Base-by-base conservation (phyloP, 92 coral and sea anemone species). In the Scolanthus callimorphus region DNA sequence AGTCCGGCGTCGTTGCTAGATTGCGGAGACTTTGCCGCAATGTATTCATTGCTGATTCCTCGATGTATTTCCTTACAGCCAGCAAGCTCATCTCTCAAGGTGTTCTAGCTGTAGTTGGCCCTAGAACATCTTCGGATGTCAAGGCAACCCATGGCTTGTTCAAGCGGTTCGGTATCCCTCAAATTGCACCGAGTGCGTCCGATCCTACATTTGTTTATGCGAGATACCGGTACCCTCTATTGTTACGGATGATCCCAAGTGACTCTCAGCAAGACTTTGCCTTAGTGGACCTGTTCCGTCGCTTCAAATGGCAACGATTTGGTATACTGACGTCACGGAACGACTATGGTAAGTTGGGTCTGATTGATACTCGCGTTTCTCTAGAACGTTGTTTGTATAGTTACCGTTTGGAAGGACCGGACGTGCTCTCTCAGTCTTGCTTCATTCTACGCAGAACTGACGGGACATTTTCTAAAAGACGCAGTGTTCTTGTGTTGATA, bases 291-390 rank as follows among this genome's bases (percentile, higher is more conserved):
- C 29, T 82, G 51, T 49, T 82, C 34, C 2, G 21, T 11, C 57
- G 55, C 4, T 73, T 60, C 56, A 82, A 82, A 20, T 87, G 95
- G 95, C 44, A 59, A 10, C 59, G 90, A 30, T 57, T 87, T 72
- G 95, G 89, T 0, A 82, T 87, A 20, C 59, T 87, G 61, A 82
- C 89, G 4, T 82, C 95, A 9, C 27, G 74, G 9, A 57, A 68
- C 28, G 82, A 77, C 58, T 87, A 82, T 26, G 95, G 95, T 86
- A 77, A 65, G 80, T n/a, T n/a, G n/a, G n/a, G n/a, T n/a, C n/a
- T n/a, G n/a, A n/a, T n/a, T n/a, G n/a, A n/a, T n/a, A n/a, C n/a
- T n/a, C n/a, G n/a, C n/a, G n/a, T n/a, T n/a, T n/a, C n/a, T n/a
- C n/a, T n/a, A n/a, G n/a, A n/a, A n/a, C n/a, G n/a, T n/a, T n/a